Percentiles rank a stretch among this genome's conserved stretches.
phyloP scores from a whole-genome alignment of 2,888 invertebrate genomes.

The Orthosia gracilis region DNA sequence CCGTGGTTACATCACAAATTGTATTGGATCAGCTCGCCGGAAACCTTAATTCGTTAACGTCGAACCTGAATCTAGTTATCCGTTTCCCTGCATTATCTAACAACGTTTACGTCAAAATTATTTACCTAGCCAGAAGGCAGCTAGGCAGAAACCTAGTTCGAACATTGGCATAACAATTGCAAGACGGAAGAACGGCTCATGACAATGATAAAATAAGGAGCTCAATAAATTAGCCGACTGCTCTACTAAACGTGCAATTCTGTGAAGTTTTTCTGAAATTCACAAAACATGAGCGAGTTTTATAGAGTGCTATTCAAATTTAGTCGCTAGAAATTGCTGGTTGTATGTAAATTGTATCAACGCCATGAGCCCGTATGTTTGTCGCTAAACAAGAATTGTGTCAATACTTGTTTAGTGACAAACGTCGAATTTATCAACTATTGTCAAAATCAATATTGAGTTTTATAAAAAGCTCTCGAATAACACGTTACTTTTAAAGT shows the following conservation, averaged over 20 bases:
- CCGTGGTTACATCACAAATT: slow-evolving; percentile 15
- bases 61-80: not conserved
- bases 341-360: slow-evolving; percentile 14
- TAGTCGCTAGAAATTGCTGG: not conserved
- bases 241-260: too few relatives aligned
- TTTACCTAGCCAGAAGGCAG: not conserved
- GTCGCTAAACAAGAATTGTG: not conserved
- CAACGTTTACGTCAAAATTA: slow-evolving; percentile 6
- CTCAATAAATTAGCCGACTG: too few relatives aligned
- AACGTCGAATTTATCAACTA: not conserved
- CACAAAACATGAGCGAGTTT: not conserved
- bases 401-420: not conserved
- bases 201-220: too few relatives aligned
- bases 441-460: too few relatives aligned
- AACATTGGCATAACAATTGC: too few relatives aligned
- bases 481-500: too few relatives aligned
- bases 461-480: too few relatives aligned
- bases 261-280: too few relatives aligned
- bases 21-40: slow-evolving; percentile 7
- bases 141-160: too few relatives aligned
- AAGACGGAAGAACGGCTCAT: too few relatives aligned
- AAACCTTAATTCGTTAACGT: slow-evolving; percentile 5
- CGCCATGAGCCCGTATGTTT: not conserved
- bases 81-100: slow-evolving; percentile 4
- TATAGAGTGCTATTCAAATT: not conserved